Evolutionary conservation across 2,797 vertebrate genomes (phyloP).

Genomic region (Adrianichthys oophorus): DNA sequence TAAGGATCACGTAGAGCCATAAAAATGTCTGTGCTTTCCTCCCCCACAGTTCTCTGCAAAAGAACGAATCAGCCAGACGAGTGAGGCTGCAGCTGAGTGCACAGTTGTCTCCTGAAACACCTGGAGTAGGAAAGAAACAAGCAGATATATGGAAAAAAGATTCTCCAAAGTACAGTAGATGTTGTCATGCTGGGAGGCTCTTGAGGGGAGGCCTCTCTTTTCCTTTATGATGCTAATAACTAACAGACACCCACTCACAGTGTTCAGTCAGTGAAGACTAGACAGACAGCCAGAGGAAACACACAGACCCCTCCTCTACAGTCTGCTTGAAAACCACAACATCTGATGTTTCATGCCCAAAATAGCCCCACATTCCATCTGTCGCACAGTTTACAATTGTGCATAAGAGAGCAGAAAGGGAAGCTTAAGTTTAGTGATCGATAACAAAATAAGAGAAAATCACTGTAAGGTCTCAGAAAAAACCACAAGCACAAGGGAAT

Average conservation of each 20-base stretch:
- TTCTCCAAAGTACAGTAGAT: constrained; percentile 31
- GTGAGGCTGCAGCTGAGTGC: constrained; percentile 28
- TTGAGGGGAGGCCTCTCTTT: constrained; percentile 39
- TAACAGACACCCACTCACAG: constrained; percentile 64
- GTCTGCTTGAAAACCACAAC: constrained; percentile 60
- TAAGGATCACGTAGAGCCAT: constrained; percentile 17
- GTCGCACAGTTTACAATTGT: constrained; percentile 30
- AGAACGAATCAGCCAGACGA: constrained; percentile 64
- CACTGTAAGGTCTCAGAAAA: neutral
- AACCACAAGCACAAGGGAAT: neutral
- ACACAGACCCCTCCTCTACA: constrained; percentile 35
- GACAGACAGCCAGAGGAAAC: constrained; percentile 60
- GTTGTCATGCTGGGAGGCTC: constrained; percentile 56
- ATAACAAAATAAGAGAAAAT: neutral
- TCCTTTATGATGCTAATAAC: constrained; percentile 62
- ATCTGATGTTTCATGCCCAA: constrained; percentile 68
- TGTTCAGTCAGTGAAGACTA: constrained; percentile 59
- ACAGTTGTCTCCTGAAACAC: constrained; percentile 58
- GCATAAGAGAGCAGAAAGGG: constrained; percentile 30
- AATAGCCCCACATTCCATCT: constrained; percentile 55
- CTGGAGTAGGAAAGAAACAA: constrained; percentile 43
- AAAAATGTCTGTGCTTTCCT: constrained; percentile 18
- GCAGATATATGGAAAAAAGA: constrained; percentile 12
- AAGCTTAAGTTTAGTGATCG: constrained; percentile 19
- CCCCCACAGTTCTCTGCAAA: constrained; percentile 10